These are phyloP conservation scores for Micrastur ruficollis DNA, from an alignment of 2,797 vertebrate genomes.

Conservation along the genomic window DNA sequence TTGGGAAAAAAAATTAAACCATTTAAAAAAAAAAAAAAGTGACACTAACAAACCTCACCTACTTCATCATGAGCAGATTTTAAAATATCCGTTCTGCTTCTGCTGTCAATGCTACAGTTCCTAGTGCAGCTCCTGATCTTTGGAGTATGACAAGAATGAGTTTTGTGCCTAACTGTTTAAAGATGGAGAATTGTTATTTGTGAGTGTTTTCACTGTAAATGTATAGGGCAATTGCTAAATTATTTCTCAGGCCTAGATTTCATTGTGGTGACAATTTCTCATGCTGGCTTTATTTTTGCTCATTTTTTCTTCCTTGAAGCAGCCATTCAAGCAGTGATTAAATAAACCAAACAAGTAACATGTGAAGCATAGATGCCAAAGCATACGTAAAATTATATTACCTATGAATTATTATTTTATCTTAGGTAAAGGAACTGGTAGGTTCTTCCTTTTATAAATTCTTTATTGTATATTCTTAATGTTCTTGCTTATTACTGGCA, in stretches of 20 bases:
- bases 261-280: neutral
- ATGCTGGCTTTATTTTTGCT: neutral
- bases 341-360: neutral
- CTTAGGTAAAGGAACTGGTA: neutral
- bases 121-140: neutral
- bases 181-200: neutral
- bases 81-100: neutral
- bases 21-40: too few relatives aligned
- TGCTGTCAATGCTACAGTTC: neutral
- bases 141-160: neutral
- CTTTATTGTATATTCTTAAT: neutral
- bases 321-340: neutral
- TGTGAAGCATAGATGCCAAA: neutral
- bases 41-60: neutral
- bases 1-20: neutral
- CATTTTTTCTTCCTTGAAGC: neutral
- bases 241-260: neutral
- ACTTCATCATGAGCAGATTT: neutral
- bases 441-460: neutral
- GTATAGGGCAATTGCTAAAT: neutral
- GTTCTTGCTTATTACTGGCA: neutral
- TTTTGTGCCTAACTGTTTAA: neutral
- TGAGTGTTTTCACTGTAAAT: neutral
- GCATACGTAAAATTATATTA: neutral
- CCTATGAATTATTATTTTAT: neutral